Evolutionary conservation across 2,888 invertebrate species (phyloP), one percentile per base, ranked within the genome.

Genomic region (Idaea dimidiata): DNA sequence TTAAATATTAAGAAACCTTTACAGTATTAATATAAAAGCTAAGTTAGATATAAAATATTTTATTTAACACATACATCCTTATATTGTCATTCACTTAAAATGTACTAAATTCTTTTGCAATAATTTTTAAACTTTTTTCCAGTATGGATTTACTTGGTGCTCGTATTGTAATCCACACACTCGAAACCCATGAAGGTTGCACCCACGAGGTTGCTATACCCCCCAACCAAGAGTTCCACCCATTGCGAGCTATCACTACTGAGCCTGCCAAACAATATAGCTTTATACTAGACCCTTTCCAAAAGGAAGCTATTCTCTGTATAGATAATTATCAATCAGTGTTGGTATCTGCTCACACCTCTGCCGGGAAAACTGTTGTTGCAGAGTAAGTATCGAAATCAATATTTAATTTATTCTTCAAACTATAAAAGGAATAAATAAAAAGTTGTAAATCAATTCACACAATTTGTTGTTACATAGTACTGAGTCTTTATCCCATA

Each of bases 311-410:
- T 0, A 97, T 99, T 69, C 88, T 97, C 60, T 99, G 99, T 83
- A 96, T 99, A 75, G 99, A 99, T 82, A 99, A 99, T 86, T 96
- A 97, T 80, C 99, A 99, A 82, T 99, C 99, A 10, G 99, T 99
- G 6, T 93, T 99, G 57, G 99, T 99, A 0, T 99, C 99, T 1
- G 99, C 99, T 7, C 99, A 99, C 83, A 99, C 99, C 0, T 99
- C 99, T 4, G 99, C 99, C 58, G 99, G 99, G 60, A 99, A 99
- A 94, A 99, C 99, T 62, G 99, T 99, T 2, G 99, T 99, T 7
- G 99, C 99, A 5, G 98, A 99, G 97, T 99, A 93, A 94, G 97
- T 88, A 63, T 58, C 0, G 18, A 43, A 43, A 10, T 43, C 7
- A 10, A 10, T 33, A n/a, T n/a, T 54, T 55, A 5, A 31, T 3